Base-by-base conservation (phyloP, 2,797 vertebrate genomes). In the Amblyopsis hoosieri region DNA sequence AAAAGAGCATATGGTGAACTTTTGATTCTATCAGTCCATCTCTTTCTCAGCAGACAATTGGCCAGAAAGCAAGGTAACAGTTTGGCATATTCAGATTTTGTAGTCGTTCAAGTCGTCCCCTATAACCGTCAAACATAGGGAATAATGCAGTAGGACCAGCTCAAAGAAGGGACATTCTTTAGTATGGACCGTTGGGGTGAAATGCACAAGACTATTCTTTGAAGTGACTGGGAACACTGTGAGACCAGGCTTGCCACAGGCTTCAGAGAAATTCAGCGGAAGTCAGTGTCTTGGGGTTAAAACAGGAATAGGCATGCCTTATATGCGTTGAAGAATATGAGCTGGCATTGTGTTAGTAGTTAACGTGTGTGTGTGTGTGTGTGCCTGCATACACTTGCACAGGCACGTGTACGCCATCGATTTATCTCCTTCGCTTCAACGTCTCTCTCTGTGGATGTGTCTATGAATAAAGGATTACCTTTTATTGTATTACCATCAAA, bases 31-130 rank as follows among this genome's bases (percentile, higher is more conserved):
- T 23, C 3, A 23, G 23, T 23, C 64, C 68, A n/a, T 51, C 2
- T 62, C 71, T 52, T 51, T 57, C 48, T 64, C 6, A 54, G 62
- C 55, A 23, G 46, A 64, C 23, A 23, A 23, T 23, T 23, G 29
- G 13, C 54, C 59, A 52, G 61, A 54, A 61, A 62, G 52, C 37
- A 52, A 52, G 50, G 50, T 15, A 52, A 17, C 50, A 23, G 1
- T 10, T 69, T 37, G 57, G 73, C 80, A 72, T 72, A 79, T 84
- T 60, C 76, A 80, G 80, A 82, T 78, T 81, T 82, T 72, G 79
- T 77, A 80, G 77, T 70, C 62, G 42, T 72, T 47, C 71, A 68
- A 73, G 69, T 23, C 74, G 62, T 80, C 67, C 68, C 59, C 33
- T 67, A 57, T 23, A 63, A 75, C 70, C 73, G 71, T 17, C 54